Percentiles rank a stretch among this genome's conserved stretches.
Conservation (phyloP, 2,888 invertebrate genomes). For the Sialis lutaria region DNA sequence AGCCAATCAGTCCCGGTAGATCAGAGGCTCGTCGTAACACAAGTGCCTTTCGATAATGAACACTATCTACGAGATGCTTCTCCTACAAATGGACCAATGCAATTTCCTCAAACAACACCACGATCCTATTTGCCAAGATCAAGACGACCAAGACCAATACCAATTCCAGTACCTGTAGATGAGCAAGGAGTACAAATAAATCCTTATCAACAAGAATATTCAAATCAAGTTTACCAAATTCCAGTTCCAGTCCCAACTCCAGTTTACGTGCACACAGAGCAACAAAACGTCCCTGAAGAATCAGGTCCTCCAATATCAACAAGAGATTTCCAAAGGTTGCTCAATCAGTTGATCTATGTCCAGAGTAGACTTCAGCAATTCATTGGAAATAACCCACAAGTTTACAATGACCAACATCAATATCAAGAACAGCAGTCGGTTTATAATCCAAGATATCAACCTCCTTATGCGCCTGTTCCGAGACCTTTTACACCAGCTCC, state of each 20-base stretch:
- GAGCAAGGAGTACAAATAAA: slow-evolving; percentile 6
- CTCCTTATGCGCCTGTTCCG: slow-evolving; percentile 19
- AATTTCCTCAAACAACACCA: slow-evolving; percentile 22
- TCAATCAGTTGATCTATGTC: slow-evolving; percentile 44
- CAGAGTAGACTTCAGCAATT: slow-evolving; percentile 40
- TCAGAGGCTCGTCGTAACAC: slow-evolving; percentile 6
- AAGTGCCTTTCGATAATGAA: slow-evolving; percentile 10
- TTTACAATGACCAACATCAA: neutral
- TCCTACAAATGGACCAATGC: slow-evolving; percentile 15
- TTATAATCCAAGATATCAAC: slow-evolving; percentile 25
- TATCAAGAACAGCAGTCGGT: slow-evolving; percentile 13
- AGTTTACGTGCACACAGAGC: slow-evolving; percentile 14
- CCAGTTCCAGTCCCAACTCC: slow-evolving; percentile 18
- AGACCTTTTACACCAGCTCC: slow-evolving; percentile 11
- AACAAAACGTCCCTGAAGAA: slow-evolving; percentile 33
- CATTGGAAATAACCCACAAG: slow-evolving; percentile 11
- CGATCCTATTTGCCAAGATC: slow-evolving; percentile 14
- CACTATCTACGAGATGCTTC: slow-evolving; percentile 16
- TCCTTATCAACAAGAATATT: slow-evolving; percentile 3
- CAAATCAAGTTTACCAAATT: slow-evolving; percentile 11
- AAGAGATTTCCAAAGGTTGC: slow-evolving; percentile 46
- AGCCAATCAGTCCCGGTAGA: neutral
- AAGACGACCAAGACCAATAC: slow-evolving; percentile 18
- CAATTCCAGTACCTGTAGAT: slow-evolving; percentile 13
- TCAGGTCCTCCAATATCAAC: slow-evolving; percentile 54